A percentile compares a stretch with the other conserved stretches of the same genome.
Conservation (phyloP, 2,888 invertebrate genomes). For the Cosmia trapezina region DNA sequence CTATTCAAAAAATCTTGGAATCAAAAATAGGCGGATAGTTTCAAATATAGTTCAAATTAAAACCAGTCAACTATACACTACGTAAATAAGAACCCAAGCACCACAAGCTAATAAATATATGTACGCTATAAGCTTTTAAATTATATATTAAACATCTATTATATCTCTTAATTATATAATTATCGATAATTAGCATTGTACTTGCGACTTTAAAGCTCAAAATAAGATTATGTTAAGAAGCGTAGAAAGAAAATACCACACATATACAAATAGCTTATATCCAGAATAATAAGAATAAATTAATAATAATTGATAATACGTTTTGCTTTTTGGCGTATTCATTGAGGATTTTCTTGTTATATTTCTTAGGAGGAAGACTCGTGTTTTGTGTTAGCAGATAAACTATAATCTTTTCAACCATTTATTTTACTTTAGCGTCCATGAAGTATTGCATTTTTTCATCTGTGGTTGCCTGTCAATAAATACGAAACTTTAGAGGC, state of each 20-base stretch:
- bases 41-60: constrained; percentile 58
- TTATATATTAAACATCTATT: constrained; percentile 84
- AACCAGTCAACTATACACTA: constrained; percentile 76
- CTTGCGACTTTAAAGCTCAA: constrained; percentile 88
- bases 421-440: no score
- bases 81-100: constrained; percentile 86
- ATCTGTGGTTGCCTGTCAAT: no score
- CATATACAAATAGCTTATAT: constrained; percentile 64
- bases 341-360: not conserved
- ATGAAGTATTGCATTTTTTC: no score
- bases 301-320: constrained; percentile 20
- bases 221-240: constrained; percentile 72
- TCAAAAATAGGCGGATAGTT: constrained; percentile 22
- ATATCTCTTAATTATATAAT: constrained; percentile 73
- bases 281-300: constrained; percentile 60
- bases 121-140: constrained; percentile 75
- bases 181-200: constrained; percentile 82
- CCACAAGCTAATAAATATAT: constrained; percentile 86
- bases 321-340: constrained; percentile 39
- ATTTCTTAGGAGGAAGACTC: not conserved
- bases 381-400: not conserved
- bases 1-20: not conserved
- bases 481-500: no score
- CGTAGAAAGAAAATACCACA: constrained; percentile 67
- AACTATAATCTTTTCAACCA: no score